Evolutionary conservation across 2,113 vertebrate species (phyloP).

Genomic region (Chionodraco myersi): DNA sequence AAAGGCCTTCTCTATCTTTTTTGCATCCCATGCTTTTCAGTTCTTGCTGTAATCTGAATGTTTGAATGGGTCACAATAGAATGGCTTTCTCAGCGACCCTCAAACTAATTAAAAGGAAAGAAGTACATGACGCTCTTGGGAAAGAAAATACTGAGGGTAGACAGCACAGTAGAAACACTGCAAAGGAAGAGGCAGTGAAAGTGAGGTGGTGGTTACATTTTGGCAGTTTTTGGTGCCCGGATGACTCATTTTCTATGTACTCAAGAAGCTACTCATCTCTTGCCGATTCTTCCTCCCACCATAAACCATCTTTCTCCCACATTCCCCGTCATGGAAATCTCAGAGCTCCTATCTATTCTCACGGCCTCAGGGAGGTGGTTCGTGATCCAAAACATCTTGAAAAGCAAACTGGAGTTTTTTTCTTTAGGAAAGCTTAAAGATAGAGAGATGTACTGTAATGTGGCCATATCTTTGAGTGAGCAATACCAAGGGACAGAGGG

Average conservation of each 20-base stretch:
- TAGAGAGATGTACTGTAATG: background rate
- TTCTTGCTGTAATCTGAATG: constrained; percentile 33
- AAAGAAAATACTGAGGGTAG: constrained; percentile 23
- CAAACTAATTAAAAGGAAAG: constrained; percentile 64
- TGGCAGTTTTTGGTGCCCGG: constrained; percentile 44
- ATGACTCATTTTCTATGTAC: constrained; percentile 49
- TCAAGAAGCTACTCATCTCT: constrained; percentile 36
- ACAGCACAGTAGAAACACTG: constrained; percentile 31
- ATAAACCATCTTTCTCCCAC: background rate
- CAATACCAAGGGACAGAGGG: background rate
- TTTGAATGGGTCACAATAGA: constrained; percentile 48
- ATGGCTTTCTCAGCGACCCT: constrained; percentile 51
- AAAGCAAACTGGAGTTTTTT: background rate
- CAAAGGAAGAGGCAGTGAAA: constrained; percentile 25
- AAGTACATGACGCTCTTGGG: constrained; percentile 19
- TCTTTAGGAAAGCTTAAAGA: background rate
- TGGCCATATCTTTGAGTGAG: background rate
- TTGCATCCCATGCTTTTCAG: constrained; percentile 27
- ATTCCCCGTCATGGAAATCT: constrained; percentile 15
- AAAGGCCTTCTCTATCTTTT: constrained; percentile 24
- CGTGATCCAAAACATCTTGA: background rate
- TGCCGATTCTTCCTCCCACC: constrained; percentile 21
- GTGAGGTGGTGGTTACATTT: constrained; percentile 38
- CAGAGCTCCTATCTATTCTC: background rate
- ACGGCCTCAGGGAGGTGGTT: background rate